phyloP scores from a whole-genome alignment of 2,113 vertebrate species.

The Parus major region DNA sequence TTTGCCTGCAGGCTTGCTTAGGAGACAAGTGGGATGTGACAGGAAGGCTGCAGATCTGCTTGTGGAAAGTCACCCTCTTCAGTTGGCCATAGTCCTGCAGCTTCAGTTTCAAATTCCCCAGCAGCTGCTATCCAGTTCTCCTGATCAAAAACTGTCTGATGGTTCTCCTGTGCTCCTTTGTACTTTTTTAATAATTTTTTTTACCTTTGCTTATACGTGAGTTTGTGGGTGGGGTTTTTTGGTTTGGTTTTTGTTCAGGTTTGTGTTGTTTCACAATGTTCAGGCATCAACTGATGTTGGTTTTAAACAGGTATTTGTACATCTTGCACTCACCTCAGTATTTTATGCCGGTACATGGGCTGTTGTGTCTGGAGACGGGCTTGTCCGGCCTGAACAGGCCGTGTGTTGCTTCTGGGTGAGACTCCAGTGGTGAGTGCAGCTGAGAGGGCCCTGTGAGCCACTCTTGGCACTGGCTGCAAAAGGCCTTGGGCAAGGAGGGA shows the following conservation, averaged over 20 bases:
- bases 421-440: neutral
- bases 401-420: neutral
- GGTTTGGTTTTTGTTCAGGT: neutral
- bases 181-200: neutral
- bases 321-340: neutral
- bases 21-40: neutral
- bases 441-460: neutral
- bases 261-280: neutral
- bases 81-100: neutral
- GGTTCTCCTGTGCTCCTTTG: neutral
- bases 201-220: neutral
- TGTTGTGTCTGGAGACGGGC: neutral
- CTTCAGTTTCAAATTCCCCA: neutral
- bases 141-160: neutral
- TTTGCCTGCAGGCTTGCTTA: neutral
- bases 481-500: too few species aligned
- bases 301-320: neutral
- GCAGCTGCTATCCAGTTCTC: neutral
- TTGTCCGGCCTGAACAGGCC: neutral
- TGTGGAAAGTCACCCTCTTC: neutral
- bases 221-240: neutral
- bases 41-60: neutral
- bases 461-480: neutral
- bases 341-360: neutral
- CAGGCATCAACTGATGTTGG: neutral